Base-by-base conservation (phyloP, 2,113 vertebrate genomes). In the Nibea albiflora region DNA sequence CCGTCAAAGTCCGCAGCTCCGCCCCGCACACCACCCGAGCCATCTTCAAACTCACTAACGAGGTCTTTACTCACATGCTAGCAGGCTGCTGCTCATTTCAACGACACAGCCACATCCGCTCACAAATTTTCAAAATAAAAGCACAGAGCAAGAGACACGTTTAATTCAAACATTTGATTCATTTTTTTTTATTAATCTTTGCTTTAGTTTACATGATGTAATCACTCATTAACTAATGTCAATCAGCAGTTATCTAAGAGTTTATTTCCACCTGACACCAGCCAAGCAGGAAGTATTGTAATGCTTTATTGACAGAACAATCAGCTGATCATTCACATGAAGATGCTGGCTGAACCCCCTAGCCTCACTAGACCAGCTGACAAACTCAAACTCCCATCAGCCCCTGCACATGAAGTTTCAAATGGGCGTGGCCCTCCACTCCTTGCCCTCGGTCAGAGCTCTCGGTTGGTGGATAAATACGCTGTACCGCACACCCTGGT, bases 401-500 rank as follows among this genome's bases (percentile, higher is more conserved):
- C 24, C 50, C 28, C 22, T 9, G 14, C 31, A 52, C 50, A 28
- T 14, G 39, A 47, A 56, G 31, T n/a, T 20, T 65, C 90, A 95
- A 90, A 98, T 84, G 62, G 96, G 95, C 0, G 91, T 95, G 35
- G 98, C 98, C 80, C 95, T 88, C 90, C 95, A 94, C 88, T 99
- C 97, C 90, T 99, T 99, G 66, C 97, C 98, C 81, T 99, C 98
- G 0, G 98, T 99, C 80, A 99, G 73, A 0, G 98, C 98, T 60
- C 98, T 94, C 0, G 98, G 98, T 72, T 98, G 96, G 91, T 99
- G 98, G 67, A 99, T 93, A 83, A 99, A 99, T 66, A 99, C 98
- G 26, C 97, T 98, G 90, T 96, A 99, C n/a, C 93, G 96, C 65
- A 99, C 96, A 0, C 97, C 97, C 90, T 99, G 98, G 92, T 99